A percentile compares a stretch with the other conserved stretches of the same genome.
These are phyloP conservation scores for Dasyurus viverrinus DNA, from an alignment of 2,113 vertebrate genomes.

Conservation along the genomic window DNA sequence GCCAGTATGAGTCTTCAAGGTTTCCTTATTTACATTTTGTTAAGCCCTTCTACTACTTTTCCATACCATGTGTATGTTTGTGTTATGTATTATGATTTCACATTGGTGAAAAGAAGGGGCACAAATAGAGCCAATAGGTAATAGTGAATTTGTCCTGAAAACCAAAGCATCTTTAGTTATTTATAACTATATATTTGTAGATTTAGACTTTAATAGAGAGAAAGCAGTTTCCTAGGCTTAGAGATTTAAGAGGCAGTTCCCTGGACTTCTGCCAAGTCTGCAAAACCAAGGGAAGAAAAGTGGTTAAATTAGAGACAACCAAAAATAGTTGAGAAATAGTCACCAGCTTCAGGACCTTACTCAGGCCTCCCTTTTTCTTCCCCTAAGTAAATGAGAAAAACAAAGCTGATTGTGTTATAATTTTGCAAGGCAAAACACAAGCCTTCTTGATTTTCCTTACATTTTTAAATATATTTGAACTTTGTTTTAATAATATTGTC, in stretches of 20 bases:
- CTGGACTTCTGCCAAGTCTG: conserved; percentile 29
- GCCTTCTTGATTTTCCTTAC: conserved; percentile 8
- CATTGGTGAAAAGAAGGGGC: not conserved
- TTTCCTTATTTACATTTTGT: not conserved
- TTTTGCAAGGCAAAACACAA: not conserved
- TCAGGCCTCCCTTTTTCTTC: not conserved
- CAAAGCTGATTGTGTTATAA: not conserved
- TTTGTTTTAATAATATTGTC: not conserved
- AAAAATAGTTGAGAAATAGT: conserved; percentile 52
- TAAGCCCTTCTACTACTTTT: not conserved
- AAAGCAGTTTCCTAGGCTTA: conserved; percentile 25
- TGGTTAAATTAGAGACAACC: conserved; percentile 44
- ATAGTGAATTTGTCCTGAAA: not conserved
- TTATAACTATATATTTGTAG: not conserved
- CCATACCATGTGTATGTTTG: not conserved
- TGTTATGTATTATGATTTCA: not conserved
- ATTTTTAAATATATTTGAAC: not conserved
- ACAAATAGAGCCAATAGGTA: not conserved
- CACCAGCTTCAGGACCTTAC: conserved; percentile 7
- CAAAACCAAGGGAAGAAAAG: conserved; percentile 42
- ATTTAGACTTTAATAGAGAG: conserved; percentile 4
- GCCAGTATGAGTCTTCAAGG: not conserved
- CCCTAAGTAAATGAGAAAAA: not conserved
- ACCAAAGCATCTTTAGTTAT: not conserved
- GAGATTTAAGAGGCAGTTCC: conserved; percentile 20